phyloP scores from a whole-genome alignment of 1,140 invertebrate genomes.

The Sinonovacula constricta region DNA sequence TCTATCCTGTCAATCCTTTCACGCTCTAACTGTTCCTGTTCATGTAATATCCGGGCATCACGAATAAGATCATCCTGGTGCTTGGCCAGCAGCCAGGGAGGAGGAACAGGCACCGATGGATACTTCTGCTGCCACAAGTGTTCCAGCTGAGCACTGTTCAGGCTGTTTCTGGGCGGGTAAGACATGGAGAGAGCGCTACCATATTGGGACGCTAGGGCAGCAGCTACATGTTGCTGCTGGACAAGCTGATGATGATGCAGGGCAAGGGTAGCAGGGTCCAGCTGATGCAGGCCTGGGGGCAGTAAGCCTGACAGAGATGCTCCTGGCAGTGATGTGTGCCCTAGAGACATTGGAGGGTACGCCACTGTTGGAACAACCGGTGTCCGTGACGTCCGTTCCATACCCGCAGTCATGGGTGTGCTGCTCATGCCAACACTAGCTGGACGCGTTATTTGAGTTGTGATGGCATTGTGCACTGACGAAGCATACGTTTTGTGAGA shows the following conservation, averaged over 20 bases:
- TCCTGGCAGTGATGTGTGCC: constrained; percentile 38
- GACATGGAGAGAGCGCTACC: constrained; percentile 51
- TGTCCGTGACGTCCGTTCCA: constrained; percentile 52
- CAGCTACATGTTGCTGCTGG: constrained; percentile 66
- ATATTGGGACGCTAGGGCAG: constrained; percentile 53
- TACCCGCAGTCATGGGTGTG: constrained; percentile 52
- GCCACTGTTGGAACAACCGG: constrained; percentile 59
- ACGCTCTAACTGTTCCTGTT: constrained; percentile 73
- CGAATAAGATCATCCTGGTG: constrained; percentile 72
- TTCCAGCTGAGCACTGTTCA: constrained; percentile 74
- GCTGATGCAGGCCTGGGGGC: constrained; percentile 50
- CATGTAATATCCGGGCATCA: constrained; percentile 79
- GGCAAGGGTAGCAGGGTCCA: constrained; percentile 57
- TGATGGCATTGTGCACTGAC: constrained; percentile 61
- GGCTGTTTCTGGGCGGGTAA: constrained; percentile 61
- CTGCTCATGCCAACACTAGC: constrained; percentile 46
- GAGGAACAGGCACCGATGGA: constrained; percentile 70
- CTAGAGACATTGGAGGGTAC: constrained; percentile 46
- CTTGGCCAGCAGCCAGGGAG: constrained; percentile 72
- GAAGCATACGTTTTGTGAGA: constrained; percentile 54
- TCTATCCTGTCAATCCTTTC: constrained; percentile 68
- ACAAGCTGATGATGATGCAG: constrained; percentile 62
- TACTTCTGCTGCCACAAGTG: constrained; percentile 78
- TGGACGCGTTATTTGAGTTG: constrained; percentile 47
- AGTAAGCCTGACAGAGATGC: constrained; percentile 39